phyloP scores from a whole-genome alignment of 2,113 vertebrate genomes.

The Labeo catla region DNA sequence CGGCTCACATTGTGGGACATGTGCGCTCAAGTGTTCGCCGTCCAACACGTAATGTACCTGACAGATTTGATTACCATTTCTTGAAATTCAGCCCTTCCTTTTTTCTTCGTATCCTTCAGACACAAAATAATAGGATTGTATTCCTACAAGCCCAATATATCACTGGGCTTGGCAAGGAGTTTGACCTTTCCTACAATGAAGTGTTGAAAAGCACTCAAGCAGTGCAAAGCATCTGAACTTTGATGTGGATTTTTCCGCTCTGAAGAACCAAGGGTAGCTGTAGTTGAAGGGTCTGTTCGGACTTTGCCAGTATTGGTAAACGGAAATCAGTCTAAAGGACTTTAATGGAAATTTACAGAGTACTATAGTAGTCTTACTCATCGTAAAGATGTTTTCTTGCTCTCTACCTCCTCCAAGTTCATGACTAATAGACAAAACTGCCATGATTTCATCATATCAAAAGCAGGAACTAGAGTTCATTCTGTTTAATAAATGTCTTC shows the following conservation, averaged over 20 bases:
- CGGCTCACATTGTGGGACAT: conserved; percentile 9
- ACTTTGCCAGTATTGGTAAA: conserved; percentile 33
- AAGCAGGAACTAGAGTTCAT: background rate
- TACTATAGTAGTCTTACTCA: background rate
- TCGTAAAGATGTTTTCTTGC: background rate
- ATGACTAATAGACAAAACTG: background rate
- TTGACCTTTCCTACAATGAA: conserved; percentile 46
- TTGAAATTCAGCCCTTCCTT: conserved; percentile 13
- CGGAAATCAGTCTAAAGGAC: conserved; percentile 28
- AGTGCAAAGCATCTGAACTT: conserved; percentile 40
- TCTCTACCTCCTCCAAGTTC: background rate
- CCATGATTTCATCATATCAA: background rate
- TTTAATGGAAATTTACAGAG: background rate
- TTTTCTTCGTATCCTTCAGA: conserved; percentile 16
- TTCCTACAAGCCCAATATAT: conserved; percentile 7
- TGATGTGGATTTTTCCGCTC: conserved; percentile 26
- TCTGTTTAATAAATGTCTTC: background rate
- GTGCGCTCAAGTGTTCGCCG: background rate
- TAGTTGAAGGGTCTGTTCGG: background rate
- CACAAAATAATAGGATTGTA: conserved; percentile 20
- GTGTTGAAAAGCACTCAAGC: conserved; percentile 39
- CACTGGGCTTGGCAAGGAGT: conserved; percentile 30
- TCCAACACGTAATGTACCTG: conserved; percentile 14
- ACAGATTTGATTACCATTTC: conserved; percentile 35
- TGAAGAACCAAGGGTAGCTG: background rate